Evolutionary conservation across 2,888 invertebrate genomes (phyloP).

Genomic region (Sinohyriopsis cumingii): DNA sequence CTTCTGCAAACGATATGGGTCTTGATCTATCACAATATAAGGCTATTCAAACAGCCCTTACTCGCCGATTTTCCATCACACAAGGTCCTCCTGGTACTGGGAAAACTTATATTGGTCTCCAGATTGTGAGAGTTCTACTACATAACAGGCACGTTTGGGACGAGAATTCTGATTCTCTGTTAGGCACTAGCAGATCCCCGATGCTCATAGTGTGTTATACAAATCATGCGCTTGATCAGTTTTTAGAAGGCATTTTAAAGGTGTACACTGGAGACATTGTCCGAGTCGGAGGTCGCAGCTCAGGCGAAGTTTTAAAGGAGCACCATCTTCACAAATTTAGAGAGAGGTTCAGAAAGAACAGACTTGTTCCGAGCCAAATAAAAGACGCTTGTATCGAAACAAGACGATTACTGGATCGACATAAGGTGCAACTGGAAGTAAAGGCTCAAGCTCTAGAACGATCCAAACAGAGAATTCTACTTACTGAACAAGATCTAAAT

Average conservation of each 20-base stretch:
- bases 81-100: slow-evolving; percentile 88
- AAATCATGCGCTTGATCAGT: slow-evolving; percentile 69
- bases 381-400: no score
- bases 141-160: slow-evolving; percentile 75
- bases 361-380: no score
- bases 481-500: no score
- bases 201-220: slow-evolving; percentile 68
- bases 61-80: slow-evolving; percentile 65
- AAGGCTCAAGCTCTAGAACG: slow-evolving; percentile 9
- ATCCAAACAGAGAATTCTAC: slow-evolving; percentile 25
- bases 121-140: slow-evolving; percentile 80
- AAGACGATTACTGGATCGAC: no score
- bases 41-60: slow-evolving; percentile 63
- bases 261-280: slow-evolving; percentile 49
- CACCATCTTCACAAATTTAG: slow-evolving; percentile 2
- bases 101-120: slow-evolving; percentile 85
- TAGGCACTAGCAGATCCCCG: slow-evolving; percentile 47
- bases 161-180: slow-evolving; percentile 13
- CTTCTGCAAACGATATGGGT: slow-evolving; percentile 42
- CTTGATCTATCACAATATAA: slow-evolving; percentile 64
- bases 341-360: no score
- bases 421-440: no score
- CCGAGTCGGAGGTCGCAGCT: slow-evolving; percentile 62
- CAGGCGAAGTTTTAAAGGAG: slow-evolving; percentile 37
- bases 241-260: slow-evolving; percentile 58